Evolutionary conservation across 35 echinoderm and acorn worm genomes (phyloP).

Genomic region (Holothuria glaberrima): DNA sequence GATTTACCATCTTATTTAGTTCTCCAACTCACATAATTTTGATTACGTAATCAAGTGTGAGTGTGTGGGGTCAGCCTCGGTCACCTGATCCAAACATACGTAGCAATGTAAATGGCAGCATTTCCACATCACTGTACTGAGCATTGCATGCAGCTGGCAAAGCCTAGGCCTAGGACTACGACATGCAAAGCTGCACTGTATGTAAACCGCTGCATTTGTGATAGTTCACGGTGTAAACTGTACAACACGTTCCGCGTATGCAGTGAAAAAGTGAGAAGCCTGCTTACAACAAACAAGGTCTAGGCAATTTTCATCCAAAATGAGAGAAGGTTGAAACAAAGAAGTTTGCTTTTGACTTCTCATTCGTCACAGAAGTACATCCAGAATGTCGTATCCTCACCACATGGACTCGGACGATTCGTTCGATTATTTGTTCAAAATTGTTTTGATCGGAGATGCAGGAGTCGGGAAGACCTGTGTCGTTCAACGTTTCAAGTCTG

Average conservation of each 20-base stretch:
- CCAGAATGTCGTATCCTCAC: constrained; percentile 77
- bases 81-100: constrained; percentile 33
- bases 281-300: background rate
- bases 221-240: background rate
- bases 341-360: background rate
- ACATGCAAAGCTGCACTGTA: no score
- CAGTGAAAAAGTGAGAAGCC: background rate
- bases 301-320: background rate
- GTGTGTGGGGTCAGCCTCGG: constrained; percentile 19
- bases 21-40: no score
- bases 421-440: constrained; percentile 98
- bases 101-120: background rate
- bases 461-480: constrained; percentile 99
- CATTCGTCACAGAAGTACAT: background rate
- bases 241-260: background rate
- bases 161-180: background rate
- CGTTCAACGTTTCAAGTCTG: constrained; percentile 98
- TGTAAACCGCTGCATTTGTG: background rate
- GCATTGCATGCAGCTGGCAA: background rate
- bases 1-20: no score
- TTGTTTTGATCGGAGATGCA: constrained; percentile 98
- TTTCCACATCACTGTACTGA: background rate
- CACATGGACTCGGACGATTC: constrained; percentile 93
- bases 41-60: constrained; percentile 7
- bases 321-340: background rate